A percentile compares a stretch with the other conserved stretches of the same genome.
Conservation (phyloP, 2,113 vertebrate genomes). For the Charina bottae region DNA sequence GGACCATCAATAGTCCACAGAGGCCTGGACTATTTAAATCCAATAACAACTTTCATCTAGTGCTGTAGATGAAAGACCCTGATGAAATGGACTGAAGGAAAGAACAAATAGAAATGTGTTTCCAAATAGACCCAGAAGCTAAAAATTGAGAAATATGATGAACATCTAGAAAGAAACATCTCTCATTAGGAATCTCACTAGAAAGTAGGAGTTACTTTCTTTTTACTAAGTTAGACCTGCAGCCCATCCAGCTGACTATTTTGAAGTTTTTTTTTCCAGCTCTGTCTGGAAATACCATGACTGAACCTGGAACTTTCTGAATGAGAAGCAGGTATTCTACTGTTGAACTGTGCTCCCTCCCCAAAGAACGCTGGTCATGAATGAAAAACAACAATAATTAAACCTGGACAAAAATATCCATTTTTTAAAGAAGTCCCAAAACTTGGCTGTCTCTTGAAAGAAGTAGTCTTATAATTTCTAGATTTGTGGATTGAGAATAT, state of each 20-base stretch:
- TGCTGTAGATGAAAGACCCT: neutral
- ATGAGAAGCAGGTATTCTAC: neutral
- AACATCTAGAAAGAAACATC: neutral
- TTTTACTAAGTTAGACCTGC: neutral
- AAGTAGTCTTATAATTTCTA: neutral
- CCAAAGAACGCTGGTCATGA: neutral
- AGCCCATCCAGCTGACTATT: neutral
- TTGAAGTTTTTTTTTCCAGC: neutral
- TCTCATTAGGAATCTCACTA: neutral
- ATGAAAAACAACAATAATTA: neutral
- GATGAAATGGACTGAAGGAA: neutral
- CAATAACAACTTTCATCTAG: neutral
- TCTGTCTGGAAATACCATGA: neutral
- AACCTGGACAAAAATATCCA: neutral
- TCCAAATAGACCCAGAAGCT: neutral
- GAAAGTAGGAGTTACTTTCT: too few relatives aligned
- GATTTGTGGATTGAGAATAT: neutral
- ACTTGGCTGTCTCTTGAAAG: constrained; percentile 1
- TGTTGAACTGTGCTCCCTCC: neutral
- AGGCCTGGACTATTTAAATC: neutral
- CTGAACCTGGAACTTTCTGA: neutral
- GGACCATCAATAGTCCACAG: neutral
- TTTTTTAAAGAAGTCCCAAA: neutral
- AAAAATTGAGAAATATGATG: neutral
- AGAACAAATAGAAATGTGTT: neutral